Evolutionary conservation across 2,888 invertebrate species (phyloP), one percentile per base, ranked within the genome.

Genomic region (Leucozona laternaria): DNA sequence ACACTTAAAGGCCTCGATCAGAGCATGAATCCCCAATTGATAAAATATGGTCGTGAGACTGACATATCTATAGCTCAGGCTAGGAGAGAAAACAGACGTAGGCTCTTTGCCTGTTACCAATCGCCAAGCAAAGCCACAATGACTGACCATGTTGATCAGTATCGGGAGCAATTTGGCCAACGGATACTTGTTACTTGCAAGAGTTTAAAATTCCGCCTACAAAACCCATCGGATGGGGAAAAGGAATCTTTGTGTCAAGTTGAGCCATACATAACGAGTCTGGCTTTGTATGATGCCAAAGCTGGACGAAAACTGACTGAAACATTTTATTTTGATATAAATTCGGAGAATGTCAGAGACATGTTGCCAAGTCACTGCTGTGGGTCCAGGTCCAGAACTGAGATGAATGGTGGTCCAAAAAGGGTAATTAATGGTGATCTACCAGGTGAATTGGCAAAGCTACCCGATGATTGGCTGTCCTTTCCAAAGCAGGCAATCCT

Each of bases 201-300:
- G 90, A 96, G 95, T 90, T 94, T 98, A 89, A 95, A 95, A 91
- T 97, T 98, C 93, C 95, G 96, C 88, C 94, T 98, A 88, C 98
- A 97, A 94, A 88, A 89, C 0, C 94, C 96, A 88, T 95, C 96
- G 72, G 95, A 95, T 43, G 89, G 89, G 78, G 96, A 96, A 72
- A 96, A 95, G 88, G 96, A 97, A 89, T 93, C 95, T 71, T 91
- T 96, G 76, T 96, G 95, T 90, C 92, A 92, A 88, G 90, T 99
- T 72, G 99, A 99, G 91, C 99, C 99, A 0, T 99, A 99, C 93
- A 97, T 97, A 91, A 96, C 98, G 22, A 95, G 96, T 62, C 93
- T 99, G 88, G 96, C 97, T 77, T 93, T 99, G 53, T 99, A 97
- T 92, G 99, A 99, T 93, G 97, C 96, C 7, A 96, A 96, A 90